Evolutionary conservation across 2,888 invertebrate species (phyloP).

Genomic region (Tenthredo scrophulariae): DNA sequence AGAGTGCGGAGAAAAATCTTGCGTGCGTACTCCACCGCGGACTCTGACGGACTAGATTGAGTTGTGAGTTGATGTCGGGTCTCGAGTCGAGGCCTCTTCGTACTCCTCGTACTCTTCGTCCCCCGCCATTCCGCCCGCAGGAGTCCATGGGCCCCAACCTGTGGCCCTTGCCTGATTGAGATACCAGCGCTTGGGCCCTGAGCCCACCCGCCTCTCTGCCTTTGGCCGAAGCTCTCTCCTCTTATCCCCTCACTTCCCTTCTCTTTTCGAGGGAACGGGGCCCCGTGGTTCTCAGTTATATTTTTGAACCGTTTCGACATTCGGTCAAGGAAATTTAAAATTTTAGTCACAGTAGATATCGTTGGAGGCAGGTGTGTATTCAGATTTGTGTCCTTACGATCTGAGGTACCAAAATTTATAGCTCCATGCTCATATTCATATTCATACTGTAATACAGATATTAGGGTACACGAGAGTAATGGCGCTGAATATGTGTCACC

Average conservation of each 20-base stretch:
- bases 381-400: background rate
- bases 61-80: constrained; percentile 73
- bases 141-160: constrained; percentile 74
- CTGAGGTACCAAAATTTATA: background rate
- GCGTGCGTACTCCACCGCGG: constrained; percentile 67
- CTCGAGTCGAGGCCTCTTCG: constrained; percentile 69
- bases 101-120: constrained; percentile 59
- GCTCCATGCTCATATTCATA: background rate
- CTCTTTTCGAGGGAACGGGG: constrained; percentile 51
- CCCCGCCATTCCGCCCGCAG: constrained; percentile 64
- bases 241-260: constrained; percentile 49
- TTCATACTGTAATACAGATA: background rate
- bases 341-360: background rate
- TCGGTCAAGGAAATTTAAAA: background rate
- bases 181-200: constrained; percentile 70
- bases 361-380: background rate
- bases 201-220: constrained; percentile 56
- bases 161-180: constrained; percentile 76
- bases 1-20: constrained; percentile 53
- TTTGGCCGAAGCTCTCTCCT: constrained; percentile 42
- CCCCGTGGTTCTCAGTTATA: constrained; percentile 60
- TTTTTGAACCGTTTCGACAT: background rate
- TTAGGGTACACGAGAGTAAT: background rate
- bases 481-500: background rate
- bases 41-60: constrained; percentile 76